These are phyloP conservation scores for Manis javanica DNA, from an alignment of 2,797 vertebrate genomes.

Conservation along the genomic window DNA sequence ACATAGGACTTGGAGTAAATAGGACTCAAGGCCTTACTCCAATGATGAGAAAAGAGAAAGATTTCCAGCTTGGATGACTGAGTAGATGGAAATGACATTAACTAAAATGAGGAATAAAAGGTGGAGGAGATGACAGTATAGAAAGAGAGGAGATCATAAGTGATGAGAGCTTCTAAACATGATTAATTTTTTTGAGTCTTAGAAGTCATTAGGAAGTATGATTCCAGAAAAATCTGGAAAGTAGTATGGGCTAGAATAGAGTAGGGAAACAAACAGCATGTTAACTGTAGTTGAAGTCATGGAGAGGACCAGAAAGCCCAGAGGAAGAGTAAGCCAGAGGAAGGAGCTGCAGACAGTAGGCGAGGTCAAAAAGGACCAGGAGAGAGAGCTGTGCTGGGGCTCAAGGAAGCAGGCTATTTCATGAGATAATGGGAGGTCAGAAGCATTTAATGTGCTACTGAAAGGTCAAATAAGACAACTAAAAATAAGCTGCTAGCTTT, in stretches of 20 bases:
- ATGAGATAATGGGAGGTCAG: background rate
- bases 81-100: background rate
- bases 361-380: background rate
- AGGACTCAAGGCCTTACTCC: background rate
- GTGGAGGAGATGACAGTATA: background rate
- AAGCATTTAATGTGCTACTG: background rate
- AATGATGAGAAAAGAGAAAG: background rate
- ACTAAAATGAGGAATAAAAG: background rate
- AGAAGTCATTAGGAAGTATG: background rate
- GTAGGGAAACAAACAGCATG: background rate
- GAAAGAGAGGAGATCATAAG: background rate
- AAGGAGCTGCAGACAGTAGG: background rate
- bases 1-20: background rate
- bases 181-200: background rate
- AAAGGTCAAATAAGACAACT: background rate
- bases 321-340: background rate
- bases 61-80: background rate
- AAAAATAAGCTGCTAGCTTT: background rate
- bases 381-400: background rate
- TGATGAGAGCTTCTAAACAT: background rate
- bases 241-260: background rate
- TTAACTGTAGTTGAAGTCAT: background rate
- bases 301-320: background rate
- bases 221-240: background rate
- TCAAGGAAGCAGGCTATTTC: background rate